These are phyloP conservation scores for Cosmopolites sordidus DNA, from an alignment of 2,888 invertebrate genomes.

Conservation along the genomic window DNA sequence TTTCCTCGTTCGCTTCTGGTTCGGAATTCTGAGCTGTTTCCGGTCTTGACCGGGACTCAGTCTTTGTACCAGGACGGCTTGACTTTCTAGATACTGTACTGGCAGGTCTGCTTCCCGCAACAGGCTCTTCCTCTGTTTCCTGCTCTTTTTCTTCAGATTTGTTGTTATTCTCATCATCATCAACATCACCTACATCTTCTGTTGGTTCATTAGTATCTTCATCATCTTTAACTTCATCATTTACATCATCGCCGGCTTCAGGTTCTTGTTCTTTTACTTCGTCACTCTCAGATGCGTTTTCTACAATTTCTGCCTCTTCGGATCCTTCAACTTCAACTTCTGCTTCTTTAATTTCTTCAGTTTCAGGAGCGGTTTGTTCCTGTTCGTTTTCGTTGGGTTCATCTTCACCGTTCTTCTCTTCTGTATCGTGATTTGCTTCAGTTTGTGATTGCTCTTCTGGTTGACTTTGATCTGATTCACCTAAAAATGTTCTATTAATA, in stretches of 20 bases:
- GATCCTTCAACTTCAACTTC: background rate
- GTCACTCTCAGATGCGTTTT: background rate
- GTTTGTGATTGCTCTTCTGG: background rate
- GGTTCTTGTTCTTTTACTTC: background rate
- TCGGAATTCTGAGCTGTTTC: constrained; percentile 15
- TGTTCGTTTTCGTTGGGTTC: constrained; percentile 4
- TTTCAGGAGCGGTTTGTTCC: background rate
- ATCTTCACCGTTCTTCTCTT: constrained; percentile 4
- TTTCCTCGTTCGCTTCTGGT: constrained; percentile 11
- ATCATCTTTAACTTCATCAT: background rate
- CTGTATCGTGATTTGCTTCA: constrained; percentile 4
- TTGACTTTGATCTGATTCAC: background rate
- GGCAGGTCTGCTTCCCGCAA: constrained; percentile 12
- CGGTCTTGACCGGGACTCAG: background rate
- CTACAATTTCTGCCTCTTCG: constrained; percentile 3
- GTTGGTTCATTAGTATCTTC: constrained; percentile 5
- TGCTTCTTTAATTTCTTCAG: background rate
- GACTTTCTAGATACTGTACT: constrained; percentile 9
- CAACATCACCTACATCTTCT: constrained; percentile 1
- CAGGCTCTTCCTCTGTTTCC: background rate
- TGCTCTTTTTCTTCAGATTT: constrained; percentile 9
- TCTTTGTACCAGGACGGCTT: constrained; percentile 2
- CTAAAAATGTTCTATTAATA: background rate
- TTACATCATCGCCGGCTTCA: constrained; percentile 9
- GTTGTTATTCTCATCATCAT: constrained; percentile 12